phyloP scores from a whole-genome alignment of 2,797 vertebrate species.

The Oophaga sylvatica region DNA sequence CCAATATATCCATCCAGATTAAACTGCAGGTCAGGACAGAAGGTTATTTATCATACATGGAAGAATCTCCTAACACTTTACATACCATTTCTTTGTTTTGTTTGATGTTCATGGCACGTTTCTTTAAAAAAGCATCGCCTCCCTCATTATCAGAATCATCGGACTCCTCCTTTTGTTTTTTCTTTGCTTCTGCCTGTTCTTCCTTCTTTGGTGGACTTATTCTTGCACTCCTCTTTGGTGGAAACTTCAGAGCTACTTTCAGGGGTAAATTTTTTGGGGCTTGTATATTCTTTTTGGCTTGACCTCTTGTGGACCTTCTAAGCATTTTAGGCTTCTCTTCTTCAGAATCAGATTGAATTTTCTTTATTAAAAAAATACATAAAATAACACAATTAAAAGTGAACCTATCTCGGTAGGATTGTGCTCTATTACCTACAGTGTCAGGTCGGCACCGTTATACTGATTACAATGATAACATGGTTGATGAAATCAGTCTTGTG shows the following conservation, averaged over 20 bases:
- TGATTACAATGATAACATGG: no score
- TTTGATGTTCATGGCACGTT: constrained; percentile 95
- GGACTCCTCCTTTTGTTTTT: constrained; percentile 63
- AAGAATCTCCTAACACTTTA: neutral
- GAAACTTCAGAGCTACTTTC: constrained; percentile 89
- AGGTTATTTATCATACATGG: neutral
- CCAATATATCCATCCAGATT: neutral
- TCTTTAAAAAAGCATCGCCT: constrained; percentile 82
- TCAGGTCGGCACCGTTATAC: no score
- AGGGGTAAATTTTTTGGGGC: constrained; percentile 68
- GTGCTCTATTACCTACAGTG: no score
- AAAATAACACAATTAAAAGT: neutral
- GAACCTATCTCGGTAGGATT: no score
- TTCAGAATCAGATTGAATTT: constrained; percentile 70
- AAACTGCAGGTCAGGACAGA: neutral
- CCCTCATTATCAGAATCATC: constrained; percentile 76
- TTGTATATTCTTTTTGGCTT: constrained; percentile 60
- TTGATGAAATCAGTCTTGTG: no score
- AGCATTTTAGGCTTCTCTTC: constrained; percentile 53
- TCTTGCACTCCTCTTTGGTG: constrained; percentile 71
- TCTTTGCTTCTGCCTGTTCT: constrained; percentile 24
- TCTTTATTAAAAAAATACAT: constrained; percentile 70
- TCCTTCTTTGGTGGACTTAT: constrained; percentile 64
- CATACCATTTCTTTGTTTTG: constrained; percentile 97
- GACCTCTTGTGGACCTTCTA: constrained; percentile 65